phyloP scores from a whole-genome alignment of 2,113 vertebrate genomes.

The Bagarius yarrelli region DNA sequence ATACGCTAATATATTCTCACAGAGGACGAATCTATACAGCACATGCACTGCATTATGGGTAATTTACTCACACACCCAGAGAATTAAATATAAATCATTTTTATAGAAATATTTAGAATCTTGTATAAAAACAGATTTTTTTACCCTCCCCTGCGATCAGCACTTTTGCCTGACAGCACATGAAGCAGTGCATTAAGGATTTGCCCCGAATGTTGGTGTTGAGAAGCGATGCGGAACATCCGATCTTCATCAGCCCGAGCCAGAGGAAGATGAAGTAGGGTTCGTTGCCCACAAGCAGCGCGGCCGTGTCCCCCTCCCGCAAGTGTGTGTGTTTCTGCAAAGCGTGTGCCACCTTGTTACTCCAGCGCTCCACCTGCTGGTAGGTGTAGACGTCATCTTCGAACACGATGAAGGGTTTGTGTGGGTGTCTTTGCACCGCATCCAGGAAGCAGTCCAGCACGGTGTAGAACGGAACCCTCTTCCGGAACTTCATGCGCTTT shows the following conservation, averaged over 20 bases:
- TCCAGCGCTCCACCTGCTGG: constrained; percentile 58
- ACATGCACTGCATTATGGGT: not conserved
- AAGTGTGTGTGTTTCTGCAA: constrained; percentile 42
- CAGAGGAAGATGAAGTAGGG: constrained; percentile 62
- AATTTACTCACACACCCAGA: not conserved
- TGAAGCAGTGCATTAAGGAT: constrained; percentile 61
- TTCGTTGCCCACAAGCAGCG: constrained; percentile 61
- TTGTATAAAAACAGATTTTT: no score
- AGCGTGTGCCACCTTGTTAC: constrained; percentile 57
- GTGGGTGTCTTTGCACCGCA: constrained; percentile 52
- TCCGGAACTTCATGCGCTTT: not conserved
- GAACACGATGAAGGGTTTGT: constrained; percentile 62
- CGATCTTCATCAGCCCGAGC: constrained; percentile 63
- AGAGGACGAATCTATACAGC: not conserved
- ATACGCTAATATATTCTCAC: not conserved
- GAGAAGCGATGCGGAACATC: constrained; percentile 58
- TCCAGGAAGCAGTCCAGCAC: constrained; percentile 39
- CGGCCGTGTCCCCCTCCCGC: constrained; percentile 55
- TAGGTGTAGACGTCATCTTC: constrained; percentile 58
- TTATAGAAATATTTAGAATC: not conserved
- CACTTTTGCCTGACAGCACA: constrained; percentile 55
- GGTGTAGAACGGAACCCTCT: not conserved
- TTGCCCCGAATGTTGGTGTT: constrained; percentile 63
- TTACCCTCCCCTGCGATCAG: constrained; percentile 63
- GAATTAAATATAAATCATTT: not conserved